Evolutionary conservation across 2,797 vertebrate genomes (phyloP).

Genomic region (Novumbra hubbsi): DNA sequence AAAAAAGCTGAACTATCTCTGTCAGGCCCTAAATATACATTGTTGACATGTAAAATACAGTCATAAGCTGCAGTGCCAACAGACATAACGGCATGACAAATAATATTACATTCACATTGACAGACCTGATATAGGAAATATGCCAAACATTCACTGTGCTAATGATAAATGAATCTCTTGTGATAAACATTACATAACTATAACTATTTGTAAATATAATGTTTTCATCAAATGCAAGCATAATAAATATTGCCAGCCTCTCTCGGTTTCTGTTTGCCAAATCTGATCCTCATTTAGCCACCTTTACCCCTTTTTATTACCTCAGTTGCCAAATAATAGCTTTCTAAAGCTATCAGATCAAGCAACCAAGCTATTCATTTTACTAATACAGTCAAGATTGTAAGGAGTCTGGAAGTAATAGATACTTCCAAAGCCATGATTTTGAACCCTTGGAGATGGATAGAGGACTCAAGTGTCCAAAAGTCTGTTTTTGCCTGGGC

Average conservation of each 20-base stretch:
- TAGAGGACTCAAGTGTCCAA: no score
- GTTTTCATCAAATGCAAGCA: background rate
- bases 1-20: background rate
- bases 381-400: background rate
- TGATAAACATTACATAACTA: background rate
- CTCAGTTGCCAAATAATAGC: background rate
- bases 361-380: background rate
- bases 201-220: background rate
- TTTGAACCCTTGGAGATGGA: background rate
- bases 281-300: background rate
- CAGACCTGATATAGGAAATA: background rate
- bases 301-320: background rate
- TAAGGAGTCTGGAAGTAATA: background rate
- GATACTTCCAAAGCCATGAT: background rate
- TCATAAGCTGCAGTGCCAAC: background rate
- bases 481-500: no score
- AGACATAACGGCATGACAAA: slow-evolving; percentile 10
- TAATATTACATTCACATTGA: slow-evolving; percentile 12
- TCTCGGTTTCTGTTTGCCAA: background rate
- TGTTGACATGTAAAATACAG: background rate
- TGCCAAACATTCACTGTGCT: background rate
- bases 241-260: background rate
- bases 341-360: background rate
- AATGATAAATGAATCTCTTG: background rate
- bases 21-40: background rate